Percentiles rank a stretch among this genome's conserved stretches.
These are phyloP conservation scores for Rhinogobio ventralis DNA, from an alignment of 2,797 vertebrate genomes.

Conservation along the genomic window DNA sequence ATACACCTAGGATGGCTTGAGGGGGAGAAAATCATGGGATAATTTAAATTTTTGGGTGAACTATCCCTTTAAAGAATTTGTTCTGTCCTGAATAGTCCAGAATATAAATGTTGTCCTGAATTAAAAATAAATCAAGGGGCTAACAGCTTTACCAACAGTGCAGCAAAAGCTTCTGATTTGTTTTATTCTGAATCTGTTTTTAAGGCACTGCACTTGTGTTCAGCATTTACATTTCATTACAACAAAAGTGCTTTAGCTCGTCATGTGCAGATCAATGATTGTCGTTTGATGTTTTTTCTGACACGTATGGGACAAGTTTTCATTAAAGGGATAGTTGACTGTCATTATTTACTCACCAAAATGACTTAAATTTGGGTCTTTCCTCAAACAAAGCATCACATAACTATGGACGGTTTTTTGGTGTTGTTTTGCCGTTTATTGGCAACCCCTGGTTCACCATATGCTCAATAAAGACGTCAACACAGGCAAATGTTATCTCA, in stretches of 20 bases:
- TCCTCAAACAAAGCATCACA: not conserved
- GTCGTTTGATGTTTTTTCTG: not conserved
- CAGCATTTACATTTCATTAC: not conserved
- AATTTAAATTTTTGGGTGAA: too few species aligned
- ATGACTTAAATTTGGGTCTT: not conserved
- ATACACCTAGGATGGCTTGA: too few species aligned
- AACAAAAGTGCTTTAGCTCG: too few species aligned
- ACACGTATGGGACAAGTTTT: not conserved
- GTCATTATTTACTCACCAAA: not conserved
- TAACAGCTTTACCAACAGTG: not conserved
- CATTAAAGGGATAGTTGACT: not conserved
- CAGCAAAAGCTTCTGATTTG: not conserved
- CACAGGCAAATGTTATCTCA: not conserved
- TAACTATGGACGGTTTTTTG: not conserved
- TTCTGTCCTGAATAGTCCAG: too few species aligned
- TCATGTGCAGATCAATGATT: too few species aligned
- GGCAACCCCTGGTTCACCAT: not conserved
- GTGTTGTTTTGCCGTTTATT: too few species aligned
- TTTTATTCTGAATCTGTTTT: not conserved
- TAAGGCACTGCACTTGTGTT: not conserved
- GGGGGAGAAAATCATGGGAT: too few species aligned
- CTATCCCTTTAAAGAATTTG: not conserved
- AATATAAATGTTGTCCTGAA: not conserved
- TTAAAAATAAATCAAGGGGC: not conserved
- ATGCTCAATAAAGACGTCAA: slow-evolving; percentile 3